Evolutionary conservation across 1,140 invertebrate species (phyloP), one percentile per base, ranked within the genome.

Genomic region (Trachymyrmex cornetzi): DNA sequence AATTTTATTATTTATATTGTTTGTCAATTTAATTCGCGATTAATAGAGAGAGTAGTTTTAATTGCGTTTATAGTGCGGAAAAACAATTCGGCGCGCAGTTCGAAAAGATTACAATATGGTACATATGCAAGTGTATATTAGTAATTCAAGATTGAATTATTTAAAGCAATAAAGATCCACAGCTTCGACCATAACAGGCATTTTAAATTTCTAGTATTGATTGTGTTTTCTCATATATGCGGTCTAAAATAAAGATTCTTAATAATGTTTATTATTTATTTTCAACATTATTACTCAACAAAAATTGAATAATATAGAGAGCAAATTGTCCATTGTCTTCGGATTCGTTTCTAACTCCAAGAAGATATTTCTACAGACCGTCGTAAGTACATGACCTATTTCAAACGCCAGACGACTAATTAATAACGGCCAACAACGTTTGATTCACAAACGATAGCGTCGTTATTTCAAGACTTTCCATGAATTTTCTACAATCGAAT

Each of bases 391-490:
- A 19, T 27, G 67, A 48, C 24, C 34, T 38, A 82, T 74, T 72
- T 44, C 22, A 16, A 44, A 48, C 11, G 53, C n/a, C 77, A 44
- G 50, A 80, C 27, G 48, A 71, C 30, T 82, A 74, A 82, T 74
- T 82, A 59, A 74, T 82, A 74, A 11, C 9, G 22, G n/a, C 1
- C 67, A 61, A 50, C 34, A 55, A 82, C 38, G 2, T 80, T 44
- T 57, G 30, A 57, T 4, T 57, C 3, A n/a, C n/a, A 44, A 71
- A 44, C 22, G n/a, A 11, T 16, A 19, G 3, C 22, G 16, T 27
- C n/a, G 30, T 81, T 27, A 74, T 59, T 74, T 74, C 19, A 57
- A 72, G 19, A 16, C 19, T 3, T 61, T 72, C 59, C 19, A 81
- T 16, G n/a, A 7, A 12, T 5, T 48, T 57, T 57, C 16, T n/a